Conservation (phyloP, 1,140 invertebrate species). For the Drosophila tsacasi region DNA sequence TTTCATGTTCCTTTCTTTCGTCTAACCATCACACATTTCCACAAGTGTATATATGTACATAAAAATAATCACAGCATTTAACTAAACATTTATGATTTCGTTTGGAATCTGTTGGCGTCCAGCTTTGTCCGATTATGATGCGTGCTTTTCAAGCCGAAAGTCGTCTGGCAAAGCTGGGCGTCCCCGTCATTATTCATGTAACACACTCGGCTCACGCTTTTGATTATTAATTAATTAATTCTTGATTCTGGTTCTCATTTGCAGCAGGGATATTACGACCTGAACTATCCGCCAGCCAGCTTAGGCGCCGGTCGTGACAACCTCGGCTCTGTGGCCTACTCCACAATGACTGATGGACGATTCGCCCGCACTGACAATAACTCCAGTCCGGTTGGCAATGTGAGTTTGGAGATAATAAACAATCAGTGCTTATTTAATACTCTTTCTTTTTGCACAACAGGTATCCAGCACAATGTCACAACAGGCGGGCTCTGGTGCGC, state of each 20-base stretch:
- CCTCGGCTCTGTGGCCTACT: conserved; percentile 91
- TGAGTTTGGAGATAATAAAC: conserved; percentile 42
- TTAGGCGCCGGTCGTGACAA: conserved; percentile 88
- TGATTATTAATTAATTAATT: conserved; percentile 21
- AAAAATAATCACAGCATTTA: conserved; percentile 14
- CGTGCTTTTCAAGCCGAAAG: not conserved
- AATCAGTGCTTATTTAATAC: no score
- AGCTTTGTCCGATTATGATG: conserved; percentile 9
- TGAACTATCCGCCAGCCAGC: conserved; percentile 89
- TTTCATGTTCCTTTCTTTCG: conserved; percentile 3
- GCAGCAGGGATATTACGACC: conserved; percentile 88
- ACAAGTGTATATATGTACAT: conserved; percentile 1
- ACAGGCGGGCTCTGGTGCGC: conserved; percentile 86
- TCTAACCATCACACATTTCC: conserved; percentile 12
- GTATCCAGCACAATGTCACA: conserved; percentile 90
- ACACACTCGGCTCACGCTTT: not conserved
- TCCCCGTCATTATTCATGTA: conserved; percentile 8
- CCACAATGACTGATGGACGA: conserved; percentile 90
- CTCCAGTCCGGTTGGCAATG: conserved; percentile 90
- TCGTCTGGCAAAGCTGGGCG: conserved; percentile 27
- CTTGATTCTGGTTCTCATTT: conserved; percentile 29
- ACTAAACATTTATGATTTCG: conserved; percentile 14
- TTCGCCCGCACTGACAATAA: conserved; percentile 93
- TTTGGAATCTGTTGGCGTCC: not conserved
- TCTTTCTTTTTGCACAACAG: conserved; percentile 41